Evolutionary conservation across 2,888 invertebrate genomes (phyloP).

Genomic region (Glaucopsyche alexis): DNA sequence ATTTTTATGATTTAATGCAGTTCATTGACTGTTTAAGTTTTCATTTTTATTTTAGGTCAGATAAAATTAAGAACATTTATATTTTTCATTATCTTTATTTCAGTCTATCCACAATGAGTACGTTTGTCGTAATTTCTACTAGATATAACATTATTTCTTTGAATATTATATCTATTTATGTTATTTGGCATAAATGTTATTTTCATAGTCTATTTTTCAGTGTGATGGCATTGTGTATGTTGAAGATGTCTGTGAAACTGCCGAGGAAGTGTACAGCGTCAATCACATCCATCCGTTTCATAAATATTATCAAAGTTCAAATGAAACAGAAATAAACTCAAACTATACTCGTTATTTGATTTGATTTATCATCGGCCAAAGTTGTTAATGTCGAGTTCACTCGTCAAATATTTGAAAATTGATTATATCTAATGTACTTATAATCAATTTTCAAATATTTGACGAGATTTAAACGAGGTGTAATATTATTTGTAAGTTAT

Average conservation of each 20-base stretch:
- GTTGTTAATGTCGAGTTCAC: not conserved
- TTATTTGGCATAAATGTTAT: slow-evolving; percentile 14
- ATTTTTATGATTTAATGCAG: slow-evolving; percentile 3
- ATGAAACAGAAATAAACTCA: slow-evolving; percentile 12
- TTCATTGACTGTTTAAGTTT: slow-evolving; percentile 2
- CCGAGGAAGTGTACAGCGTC: slow-evolving; percentile 22
- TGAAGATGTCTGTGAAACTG: slow-evolving; percentile 9
- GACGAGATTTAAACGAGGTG: not conserved
- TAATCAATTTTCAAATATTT: too few species aligned
- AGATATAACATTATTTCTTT: not conserved
- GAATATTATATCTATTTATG: not conserved
- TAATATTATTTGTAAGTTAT: too few species aligned
- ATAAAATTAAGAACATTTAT: not conserved
- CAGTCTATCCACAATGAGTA: not conserved
- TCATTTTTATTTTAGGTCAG: not conserved
- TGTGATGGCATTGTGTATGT: slow-evolving; percentile 13
- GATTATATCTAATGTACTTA: not conserved
- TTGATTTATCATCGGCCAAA: not conserved
- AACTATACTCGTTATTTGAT: not conserved
- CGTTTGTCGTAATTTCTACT: not conserved
- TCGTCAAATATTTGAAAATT: not conserved
- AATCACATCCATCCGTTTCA: slow-evolving; percentile 3
- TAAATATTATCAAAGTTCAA: slow-evolving; percentile 1
- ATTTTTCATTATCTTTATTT: not conserved
- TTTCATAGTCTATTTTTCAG: slow-evolving; percentile 3